phyloP scores from a whole-genome alignment of 2,888 invertebrate species.

The Drosophila mercatorum region DNA sequence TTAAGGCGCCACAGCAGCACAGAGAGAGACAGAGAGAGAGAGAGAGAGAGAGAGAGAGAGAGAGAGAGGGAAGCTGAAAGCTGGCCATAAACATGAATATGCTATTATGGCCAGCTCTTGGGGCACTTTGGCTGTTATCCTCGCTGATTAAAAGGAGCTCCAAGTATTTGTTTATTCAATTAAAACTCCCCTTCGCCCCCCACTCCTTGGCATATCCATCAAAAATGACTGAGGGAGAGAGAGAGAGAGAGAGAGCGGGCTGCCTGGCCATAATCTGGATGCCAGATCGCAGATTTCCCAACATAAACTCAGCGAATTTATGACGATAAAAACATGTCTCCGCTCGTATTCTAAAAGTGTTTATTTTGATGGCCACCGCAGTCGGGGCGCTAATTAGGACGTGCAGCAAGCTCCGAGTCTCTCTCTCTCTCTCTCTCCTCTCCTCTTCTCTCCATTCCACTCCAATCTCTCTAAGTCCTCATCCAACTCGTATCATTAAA shows the following conservation, averaged over 20 bases:
- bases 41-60: neutral
- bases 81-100: slow-evolving; percentile 73
- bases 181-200: slow-evolving; percentile 20
- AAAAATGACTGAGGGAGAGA: slow-evolving; percentile 22
- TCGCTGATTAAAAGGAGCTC: slow-evolving; percentile 46
- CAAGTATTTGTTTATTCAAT: slow-evolving; percentile 61
- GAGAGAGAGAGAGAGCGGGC: neutral
- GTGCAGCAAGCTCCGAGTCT: slow-evolving; percentile 45
- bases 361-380: slow-evolving; percentile 80
- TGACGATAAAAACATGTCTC: slow-evolving; percentile 67
- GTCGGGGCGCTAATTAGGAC: slow-evolving; percentile 73
- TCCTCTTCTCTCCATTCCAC: too few relatives aligned
- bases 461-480: slow-evolving; percentile 12
- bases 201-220: slow-evolving; percentile 53
- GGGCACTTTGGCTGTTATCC: slow-evolving; percentile 52
- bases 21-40: neutral
- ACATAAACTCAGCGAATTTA: slow-evolving; percentile 69
- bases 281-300: slow-evolving; percentile 65
- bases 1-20: slow-evolving; percentile 48
- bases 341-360: slow-evolving; percentile 79
- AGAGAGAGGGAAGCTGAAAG: slow-evolving; percentile 28
- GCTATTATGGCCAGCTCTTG: slow-evolving; percentile 65
- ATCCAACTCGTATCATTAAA: slow-evolving; percentile 60
- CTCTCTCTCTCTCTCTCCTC: slow-evolving; percentile 1
- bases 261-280: slow-evolving; percentile 34